These are phyloP conservation scores for Myodes glareolus DNA, from an alignment of 2,113 vertebrate species.

Conservation along the genomic window DNA sequence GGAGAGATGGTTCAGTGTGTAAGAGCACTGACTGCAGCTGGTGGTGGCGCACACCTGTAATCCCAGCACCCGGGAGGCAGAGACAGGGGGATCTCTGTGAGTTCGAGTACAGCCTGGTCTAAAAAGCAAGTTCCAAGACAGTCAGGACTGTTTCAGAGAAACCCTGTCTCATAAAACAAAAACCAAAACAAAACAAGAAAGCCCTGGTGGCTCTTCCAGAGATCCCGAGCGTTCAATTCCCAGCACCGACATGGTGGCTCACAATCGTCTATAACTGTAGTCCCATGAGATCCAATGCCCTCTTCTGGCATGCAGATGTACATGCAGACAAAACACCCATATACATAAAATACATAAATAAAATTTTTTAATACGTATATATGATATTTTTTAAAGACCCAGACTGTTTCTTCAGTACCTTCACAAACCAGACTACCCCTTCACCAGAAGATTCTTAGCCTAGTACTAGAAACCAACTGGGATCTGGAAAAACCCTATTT, in stretches of 20 bases:
- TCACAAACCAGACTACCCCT: neutral
- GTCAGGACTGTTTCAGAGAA: too few species aligned
- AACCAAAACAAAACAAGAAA: too few species aligned
- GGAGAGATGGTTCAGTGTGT: neutral
- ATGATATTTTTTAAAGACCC: neutral
- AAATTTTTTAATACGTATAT: neutral
- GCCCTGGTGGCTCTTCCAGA: neutral
- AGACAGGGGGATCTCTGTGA: too few species aligned
- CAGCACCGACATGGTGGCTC: neutral
- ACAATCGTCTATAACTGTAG: neutral
- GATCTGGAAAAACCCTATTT: neutral
- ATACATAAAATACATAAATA: neutral
- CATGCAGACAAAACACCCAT: neutral
- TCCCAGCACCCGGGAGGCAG: too few species aligned
- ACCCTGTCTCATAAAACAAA: too few species aligned
- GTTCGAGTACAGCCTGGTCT: too few species aligned
- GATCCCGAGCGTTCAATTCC: neutral
- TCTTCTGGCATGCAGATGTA: neutral
- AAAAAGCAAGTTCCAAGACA: too few species aligned
- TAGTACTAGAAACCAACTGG: neutral
- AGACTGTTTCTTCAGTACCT: neutral
- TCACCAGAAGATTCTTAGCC: rapidly evolving
- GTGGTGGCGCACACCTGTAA: too few species aligned
- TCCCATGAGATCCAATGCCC: too few species aligned
- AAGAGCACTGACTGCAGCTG: neutral